Evolutionary conservation across 2,113 vertebrate species (phyloP).

Genomic region (Oncorhynchus keta): DNA sequence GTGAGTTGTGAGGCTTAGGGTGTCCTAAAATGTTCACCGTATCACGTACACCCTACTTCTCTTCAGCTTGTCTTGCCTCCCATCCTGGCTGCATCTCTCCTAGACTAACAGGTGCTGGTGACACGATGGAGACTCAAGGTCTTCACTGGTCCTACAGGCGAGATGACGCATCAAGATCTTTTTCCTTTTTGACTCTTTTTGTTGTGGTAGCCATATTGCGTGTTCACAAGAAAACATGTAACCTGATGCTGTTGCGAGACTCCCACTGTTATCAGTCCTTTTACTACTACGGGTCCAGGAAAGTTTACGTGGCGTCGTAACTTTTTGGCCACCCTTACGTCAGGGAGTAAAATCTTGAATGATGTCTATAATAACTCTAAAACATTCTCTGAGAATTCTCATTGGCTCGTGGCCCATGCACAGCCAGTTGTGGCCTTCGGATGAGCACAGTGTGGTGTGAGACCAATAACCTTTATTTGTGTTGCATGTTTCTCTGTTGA

Average conservation of each 20-base stretch:
- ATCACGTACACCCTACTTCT: background rate
- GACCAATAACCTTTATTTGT: slow-evolving; percentile 32
- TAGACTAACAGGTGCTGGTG: slow-evolving; percentile 26
- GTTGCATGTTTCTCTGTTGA: background rate
- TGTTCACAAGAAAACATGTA: slow-evolving; percentile 49
- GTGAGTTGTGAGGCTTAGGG: no score
- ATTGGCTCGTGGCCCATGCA: background rate
- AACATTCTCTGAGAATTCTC: background rate
- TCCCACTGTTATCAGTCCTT: slow-evolving; percentile 12
- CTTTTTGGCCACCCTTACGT: background rate
- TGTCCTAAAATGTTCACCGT: slow-evolving; percentile 11
- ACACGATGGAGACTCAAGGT: slow-evolving; percentile 20
- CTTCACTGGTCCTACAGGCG: no score
- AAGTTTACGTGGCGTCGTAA: slow-evolving; percentile 5
- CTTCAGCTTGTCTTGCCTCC: no score
- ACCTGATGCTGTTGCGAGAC: slow-evolving; percentile 28
- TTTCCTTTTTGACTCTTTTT: slow-evolving; percentile 34
- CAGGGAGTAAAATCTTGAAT: background rate
- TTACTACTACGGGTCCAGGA: background rate
- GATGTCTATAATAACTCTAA: background rate
- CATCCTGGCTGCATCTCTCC: slow-evolving; percentile 28
- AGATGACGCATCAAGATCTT: background rate
- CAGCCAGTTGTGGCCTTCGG: background rate
- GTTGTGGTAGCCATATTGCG: slow-evolving; percentile 41
- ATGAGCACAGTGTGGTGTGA: slow-evolving; percentile 23